These are phyloP conservation scores for Heliconius charithonia DNA, from an alignment of 2,888 invertebrate species.

Conservation along the genomic window DNA sequence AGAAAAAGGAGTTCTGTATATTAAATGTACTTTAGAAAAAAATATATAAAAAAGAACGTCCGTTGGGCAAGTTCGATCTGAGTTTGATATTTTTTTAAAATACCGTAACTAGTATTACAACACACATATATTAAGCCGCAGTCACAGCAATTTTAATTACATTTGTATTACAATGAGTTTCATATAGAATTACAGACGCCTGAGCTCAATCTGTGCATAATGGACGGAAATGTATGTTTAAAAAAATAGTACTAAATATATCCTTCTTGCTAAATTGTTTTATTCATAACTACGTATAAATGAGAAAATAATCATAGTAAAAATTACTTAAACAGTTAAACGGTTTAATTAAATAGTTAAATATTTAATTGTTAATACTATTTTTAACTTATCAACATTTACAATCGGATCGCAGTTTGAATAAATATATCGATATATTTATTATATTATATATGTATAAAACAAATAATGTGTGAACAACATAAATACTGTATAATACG, in stretches of 20 bases:
- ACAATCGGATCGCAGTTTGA: neutral
- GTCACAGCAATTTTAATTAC: slow-evolving; percentile 40
- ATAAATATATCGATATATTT: neutral
- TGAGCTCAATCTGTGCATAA: slow-evolving; percentile 16
- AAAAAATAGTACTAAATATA: slow-evolving; percentile 15
- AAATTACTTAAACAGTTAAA: neutral
- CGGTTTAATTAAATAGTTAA: too few species aligned
- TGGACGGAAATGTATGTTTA: slow-evolving; percentile 39
- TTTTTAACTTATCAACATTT: neutral
- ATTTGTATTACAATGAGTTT: slow-evolving; percentile 27
- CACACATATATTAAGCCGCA: neutral
- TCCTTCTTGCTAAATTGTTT: neutral
- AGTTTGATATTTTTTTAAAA: too few species aligned
- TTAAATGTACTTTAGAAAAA: too few species aligned
- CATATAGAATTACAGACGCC: neutral
- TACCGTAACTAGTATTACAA: too few species aligned
- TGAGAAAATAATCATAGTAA: neutral
- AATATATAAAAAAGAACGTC: too few species aligned
- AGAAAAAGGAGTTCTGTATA: neutral
- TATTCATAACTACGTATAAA: slow-evolving; percentile 19
- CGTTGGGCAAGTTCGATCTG: too few species aligned
- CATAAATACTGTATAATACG: neutral
- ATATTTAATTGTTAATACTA: neutral
- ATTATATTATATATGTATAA: neutral
- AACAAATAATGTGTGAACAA: neutral